phyloP scores from a whole-genome alignment of 2,888 invertebrate species.

The Nyleta sp. region DNA sequence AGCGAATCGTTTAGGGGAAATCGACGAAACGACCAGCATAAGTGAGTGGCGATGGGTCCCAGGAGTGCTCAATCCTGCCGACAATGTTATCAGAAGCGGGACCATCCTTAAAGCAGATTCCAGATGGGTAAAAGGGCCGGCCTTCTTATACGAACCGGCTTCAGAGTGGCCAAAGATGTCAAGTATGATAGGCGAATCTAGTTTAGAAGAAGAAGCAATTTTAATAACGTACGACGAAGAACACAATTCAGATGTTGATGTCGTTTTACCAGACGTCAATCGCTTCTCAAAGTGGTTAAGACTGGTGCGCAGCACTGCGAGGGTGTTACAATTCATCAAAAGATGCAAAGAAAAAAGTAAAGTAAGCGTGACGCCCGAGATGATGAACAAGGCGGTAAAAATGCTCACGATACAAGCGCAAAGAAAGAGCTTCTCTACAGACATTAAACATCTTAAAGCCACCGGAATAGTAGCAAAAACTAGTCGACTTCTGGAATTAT shows the following conservation, averaged over 20 bases:
- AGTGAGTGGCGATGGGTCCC: neutral
- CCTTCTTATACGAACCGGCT: neutral
- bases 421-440: neutral
- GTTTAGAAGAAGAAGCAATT: no score
- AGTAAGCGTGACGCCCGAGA: neutral
- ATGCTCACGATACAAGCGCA: neutral
- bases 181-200: no score
- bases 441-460: neutral
- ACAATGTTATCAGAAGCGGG: neutral
- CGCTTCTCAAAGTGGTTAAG: constrained; percentile 42
- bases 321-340: constrained; percentile 30
- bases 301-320: constrained; percentile 21
- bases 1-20: constrained; percentile 65
- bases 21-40: no score
- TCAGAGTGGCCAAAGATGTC: neutral
- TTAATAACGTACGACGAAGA: neutral
- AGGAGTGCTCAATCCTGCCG: constrained; percentile 69
- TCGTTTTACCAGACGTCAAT: neutral
- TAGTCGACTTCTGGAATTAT: constrained; percentile 1
- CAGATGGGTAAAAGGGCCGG: neutral
- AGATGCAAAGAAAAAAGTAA: neutral
- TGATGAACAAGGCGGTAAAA: neutral
- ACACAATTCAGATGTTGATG: neutral
- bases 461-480: neutral
- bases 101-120: neutral